Conservation (phyloP, 2,888 invertebrate species). For the Rhaphigaster nebulosa region DNA sequence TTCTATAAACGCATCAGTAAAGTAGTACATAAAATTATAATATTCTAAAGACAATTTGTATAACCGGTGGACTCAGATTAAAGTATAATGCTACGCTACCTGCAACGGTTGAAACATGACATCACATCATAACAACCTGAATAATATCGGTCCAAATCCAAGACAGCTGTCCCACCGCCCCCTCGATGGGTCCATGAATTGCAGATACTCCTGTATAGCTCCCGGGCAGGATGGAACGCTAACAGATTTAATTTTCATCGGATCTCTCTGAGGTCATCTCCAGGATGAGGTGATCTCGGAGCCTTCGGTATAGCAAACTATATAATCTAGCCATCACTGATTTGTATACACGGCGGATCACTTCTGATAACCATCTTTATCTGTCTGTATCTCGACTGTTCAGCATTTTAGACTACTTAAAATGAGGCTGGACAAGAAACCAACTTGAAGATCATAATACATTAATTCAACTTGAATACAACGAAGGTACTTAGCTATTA, state of each 20-base stretch:
- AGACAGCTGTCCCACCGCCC: neutral
- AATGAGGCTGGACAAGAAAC: neutral
- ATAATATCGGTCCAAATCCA: neutral
- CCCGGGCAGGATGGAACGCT: neutral
- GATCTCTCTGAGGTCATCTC: neutral
- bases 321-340: conserved; percentile 13
- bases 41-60: neutral
- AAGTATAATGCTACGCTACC: neutral
- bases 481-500: no score
- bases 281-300: neutral
- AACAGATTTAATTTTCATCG: neutral
- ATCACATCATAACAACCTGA: neutral
- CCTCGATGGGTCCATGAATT: conserved; percentile 19
- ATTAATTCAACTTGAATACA: neutral
- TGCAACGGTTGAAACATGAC: neutral
- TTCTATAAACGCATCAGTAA: no score
- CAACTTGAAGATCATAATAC: neutral
- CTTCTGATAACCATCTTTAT: neutral
- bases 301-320: neutral
- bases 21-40: no score
- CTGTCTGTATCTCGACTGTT: neutral
- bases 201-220: neutral
- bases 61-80: neutral
- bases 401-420: neutral
- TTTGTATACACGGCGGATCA: neutral